Base-by-base conservation (phyloP, 2,888 invertebrate species). In the Helicoverpa assulta region DNA sequence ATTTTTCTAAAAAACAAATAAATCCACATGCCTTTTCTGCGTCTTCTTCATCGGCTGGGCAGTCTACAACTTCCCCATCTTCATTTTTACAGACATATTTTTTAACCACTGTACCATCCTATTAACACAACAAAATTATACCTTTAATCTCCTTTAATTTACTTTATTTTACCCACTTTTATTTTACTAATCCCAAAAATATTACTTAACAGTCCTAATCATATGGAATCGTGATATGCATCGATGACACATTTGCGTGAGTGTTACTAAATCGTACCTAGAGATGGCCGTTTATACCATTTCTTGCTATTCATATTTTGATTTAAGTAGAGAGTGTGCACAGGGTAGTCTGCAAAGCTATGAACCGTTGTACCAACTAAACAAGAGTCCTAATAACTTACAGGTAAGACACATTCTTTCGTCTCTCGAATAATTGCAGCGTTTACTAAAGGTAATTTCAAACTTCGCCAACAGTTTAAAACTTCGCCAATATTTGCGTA, bases 81-180 rank as follows among this genome's bases (percentile, higher is more conserved):
- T 92, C 92, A 76, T 94, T 88, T 75, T 84, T 89, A 83, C 94
- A 94, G 66, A 91, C 82, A 21, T 84, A 81, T 84, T 88, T 91
- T 70, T 88, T 83, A 26, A 88, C 89, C 19, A 90, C 50, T 14
- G 89, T 82, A 5, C 93, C 94, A 88, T 94, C 94, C 94, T 94
- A 66, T 54, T 56, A 69, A 64, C 26, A 72, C 56, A 64, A 55
- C 33, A 16, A 47, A 53, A 1, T 21, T 26, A 14, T 43, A 2
- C 14, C 2, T 53, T 62, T 40, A n/a, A n/a, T n/a, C n/a, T n/a
- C n/a, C n/a, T n/a, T n/a, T n/a, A n/a, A n/a, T n/a, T n/a, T n/a
- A 40, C 14, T 10, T 43, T 12, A 43, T 5, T 14, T 5, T 14
- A 5, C 5, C 14, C 16, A 16, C 2, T 14, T 12, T 43, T 12